These are phyloP conservation scores for Gymnoscopelus braueri DNA, from an alignment of 2,797 vertebrate genomes.

Conservation along the genomic window DNA sequence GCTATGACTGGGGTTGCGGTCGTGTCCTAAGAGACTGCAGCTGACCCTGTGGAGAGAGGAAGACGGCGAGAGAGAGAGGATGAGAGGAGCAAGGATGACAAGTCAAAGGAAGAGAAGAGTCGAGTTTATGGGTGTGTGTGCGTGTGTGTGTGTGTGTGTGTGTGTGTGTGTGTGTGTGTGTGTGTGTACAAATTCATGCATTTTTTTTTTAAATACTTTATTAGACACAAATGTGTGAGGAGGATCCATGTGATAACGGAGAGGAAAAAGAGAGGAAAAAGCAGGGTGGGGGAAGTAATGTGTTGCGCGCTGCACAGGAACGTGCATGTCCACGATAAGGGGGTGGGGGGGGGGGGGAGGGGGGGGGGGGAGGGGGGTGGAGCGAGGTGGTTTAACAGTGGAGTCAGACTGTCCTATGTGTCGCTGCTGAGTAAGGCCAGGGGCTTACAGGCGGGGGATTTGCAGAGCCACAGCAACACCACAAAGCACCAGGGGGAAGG, in stretches of 20 bases:
- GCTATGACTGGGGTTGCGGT: constrained; percentile 75
- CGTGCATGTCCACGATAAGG: constrained; percentile 36
- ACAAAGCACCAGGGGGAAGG: constrained; percentile 71
- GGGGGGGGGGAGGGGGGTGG: constrained; percentile 25
- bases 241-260: too few species aligned
- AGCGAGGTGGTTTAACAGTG: constrained; percentile 45
- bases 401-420: constrained; percentile 70
- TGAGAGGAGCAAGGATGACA: constrained; percentile 54
- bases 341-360: constrained; percentile 16
- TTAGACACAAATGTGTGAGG: too few species aligned
- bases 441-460: constrained; percentile 75
- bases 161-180: constrained; percentile 11
- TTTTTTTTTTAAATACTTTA: too few species aligned
- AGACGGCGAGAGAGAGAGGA: not conserved
- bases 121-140: not conserved
- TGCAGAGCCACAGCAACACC: constrained; percentile 77
- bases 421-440: constrained; percentile 72
- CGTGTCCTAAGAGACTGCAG: constrained; percentile 72
- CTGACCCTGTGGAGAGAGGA: constrained; percentile 67
- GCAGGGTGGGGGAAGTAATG: too few species aligned
- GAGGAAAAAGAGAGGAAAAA: too few species aligned
- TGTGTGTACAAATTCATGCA: not conserved
- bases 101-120: constrained; percentile 35
- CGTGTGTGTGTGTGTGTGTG: constrained; percentile 25
- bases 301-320: too few species aligned